Evolutionary conservation across 2,113 vertebrate genomes (phyloP).

Genomic region (Camelus bactrianus): DNA sequence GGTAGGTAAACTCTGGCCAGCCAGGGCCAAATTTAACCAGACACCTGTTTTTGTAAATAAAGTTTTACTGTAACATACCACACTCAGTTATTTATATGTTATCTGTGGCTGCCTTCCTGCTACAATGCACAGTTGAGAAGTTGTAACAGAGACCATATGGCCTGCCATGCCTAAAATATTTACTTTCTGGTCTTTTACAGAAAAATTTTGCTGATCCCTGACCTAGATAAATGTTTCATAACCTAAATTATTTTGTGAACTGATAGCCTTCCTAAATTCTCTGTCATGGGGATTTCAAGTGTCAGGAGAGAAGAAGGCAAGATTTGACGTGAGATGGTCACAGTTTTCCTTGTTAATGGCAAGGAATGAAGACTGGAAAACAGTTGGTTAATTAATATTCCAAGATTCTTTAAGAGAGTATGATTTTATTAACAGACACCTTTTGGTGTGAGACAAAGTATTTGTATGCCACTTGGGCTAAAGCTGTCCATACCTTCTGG

Average conservation of each 20-base stretch:
- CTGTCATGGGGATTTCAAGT: neutral
- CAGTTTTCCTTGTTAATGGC: constrained; percentile 26
- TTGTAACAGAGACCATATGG: constrained; percentile 7
- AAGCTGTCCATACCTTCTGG: neutral
- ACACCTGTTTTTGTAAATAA: constrained; percentile 10
- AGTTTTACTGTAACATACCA: neutral
- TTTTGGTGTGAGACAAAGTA: constrained; percentile 16
- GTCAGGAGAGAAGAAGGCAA: neutral
- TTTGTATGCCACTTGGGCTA: neutral
- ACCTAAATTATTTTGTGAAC: constrained; percentile 10
- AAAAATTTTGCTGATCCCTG: constrained; percentile 12
- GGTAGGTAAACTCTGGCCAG: neutral
- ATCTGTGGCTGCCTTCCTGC: neutral
- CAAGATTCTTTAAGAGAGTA: constrained; percentile 2
- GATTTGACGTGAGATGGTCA: constrained; percentile 30
- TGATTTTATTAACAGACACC: constrained; percentile 47
- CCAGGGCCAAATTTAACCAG: neutral
- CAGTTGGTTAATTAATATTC: constrained; percentile 35
- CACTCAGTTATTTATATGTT: neutral
- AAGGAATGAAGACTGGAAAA: constrained; percentile 43
- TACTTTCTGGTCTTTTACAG: neutral
- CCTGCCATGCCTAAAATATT: neutral
- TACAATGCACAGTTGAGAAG: neutral
- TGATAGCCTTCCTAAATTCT: constrained; percentile 28
- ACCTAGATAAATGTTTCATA: constrained; percentile 33